Evolutionary conservation across 1,140 invertebrate genomes (phyloP), one percentile per base, ranked within the genome.

Genomic region (Galleria mellonella): DNA sequence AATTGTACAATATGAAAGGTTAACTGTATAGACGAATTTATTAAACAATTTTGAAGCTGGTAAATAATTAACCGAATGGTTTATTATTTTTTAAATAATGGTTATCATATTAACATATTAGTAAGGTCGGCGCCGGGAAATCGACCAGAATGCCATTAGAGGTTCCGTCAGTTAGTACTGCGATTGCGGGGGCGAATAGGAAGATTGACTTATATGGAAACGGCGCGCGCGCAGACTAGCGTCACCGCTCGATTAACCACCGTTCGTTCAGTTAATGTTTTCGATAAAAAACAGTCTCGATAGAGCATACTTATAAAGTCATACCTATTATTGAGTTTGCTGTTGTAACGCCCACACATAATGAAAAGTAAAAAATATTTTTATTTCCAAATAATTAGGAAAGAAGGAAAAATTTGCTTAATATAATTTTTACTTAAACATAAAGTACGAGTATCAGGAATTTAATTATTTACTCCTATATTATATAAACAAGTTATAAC

Each of bases 151-250:
- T 47, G 41, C 31, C 30, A 35, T 48, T 39, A 53, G 47, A 51
- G 52, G 55, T 65, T 68, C 52, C 60, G 59, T 59, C 49, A 62
- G 48, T 62, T 58, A 57, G 47, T 49, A 52, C 46, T 32, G 28
- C 43, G 42, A 39, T 56, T 42, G 68, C 65, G 79, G 77, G 77
- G 81, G 81, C 74, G 76, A 77, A 55, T 76, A 78, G 75, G 72
- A 75, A 82, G 66, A 72, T 66, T 50, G 48, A 65, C 76, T 62
- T 81, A 79, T 81, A 84, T 58, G 81, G 81, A 38, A 62, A 51
- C 48, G 47, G 54, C 55, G 61, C 55, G 55, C 56, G 49, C 51
- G 53, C 17, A 23, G 17, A 33, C 46, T 64, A 57, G 53, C 81
- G 81, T 84, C 81, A 84, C 70, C 81, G 68, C 65, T 55, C 57